These are phyloP conservation scores for Lanius ludovicianus DNA, from an alignment of 2,113 vertebrate genomes.

Conservation along the genomic window DNA sequence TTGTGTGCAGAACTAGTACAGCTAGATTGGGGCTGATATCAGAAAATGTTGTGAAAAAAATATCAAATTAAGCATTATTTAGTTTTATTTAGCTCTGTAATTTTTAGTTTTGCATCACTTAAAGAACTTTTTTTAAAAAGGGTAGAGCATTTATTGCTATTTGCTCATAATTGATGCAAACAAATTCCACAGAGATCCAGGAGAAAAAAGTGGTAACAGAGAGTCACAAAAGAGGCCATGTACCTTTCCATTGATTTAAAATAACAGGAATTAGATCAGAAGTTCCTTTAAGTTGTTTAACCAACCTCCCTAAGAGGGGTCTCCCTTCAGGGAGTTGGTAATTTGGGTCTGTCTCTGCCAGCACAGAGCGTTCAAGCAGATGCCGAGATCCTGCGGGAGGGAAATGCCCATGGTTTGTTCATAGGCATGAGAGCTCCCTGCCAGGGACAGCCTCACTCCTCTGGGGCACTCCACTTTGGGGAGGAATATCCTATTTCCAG, in stretches of 20 bases:
- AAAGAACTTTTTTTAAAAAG: neutral
- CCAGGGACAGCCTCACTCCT: fast-evolving
- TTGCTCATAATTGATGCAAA: neutral
- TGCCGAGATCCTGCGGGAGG: fast-evolving
- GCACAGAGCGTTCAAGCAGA: neutral
- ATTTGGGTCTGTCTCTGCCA: neutral
- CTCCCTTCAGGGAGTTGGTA: neutral
- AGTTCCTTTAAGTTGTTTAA: neutral
- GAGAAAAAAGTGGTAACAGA: neutral
- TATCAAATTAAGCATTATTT: neutral
- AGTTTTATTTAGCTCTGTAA: neutral
- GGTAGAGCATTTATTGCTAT: neutral
- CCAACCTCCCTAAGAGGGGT: fast-evolving
- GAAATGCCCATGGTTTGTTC: neutral
- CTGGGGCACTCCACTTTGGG: neutral
- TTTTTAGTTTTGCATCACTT: neutral
- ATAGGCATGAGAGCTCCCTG: neutral
- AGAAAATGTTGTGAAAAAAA: neutral
- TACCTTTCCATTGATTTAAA: neutral
- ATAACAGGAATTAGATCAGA: neutral
- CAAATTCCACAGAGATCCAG: neutral
- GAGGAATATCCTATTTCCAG: fast-evolving
- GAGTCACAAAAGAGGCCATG: neutral
- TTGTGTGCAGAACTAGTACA: neutral
- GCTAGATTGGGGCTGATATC: neutral